Conservation (phyloP, 2,888 invertebrate species). For the Harpagoxenus sublaevis region DNA sequence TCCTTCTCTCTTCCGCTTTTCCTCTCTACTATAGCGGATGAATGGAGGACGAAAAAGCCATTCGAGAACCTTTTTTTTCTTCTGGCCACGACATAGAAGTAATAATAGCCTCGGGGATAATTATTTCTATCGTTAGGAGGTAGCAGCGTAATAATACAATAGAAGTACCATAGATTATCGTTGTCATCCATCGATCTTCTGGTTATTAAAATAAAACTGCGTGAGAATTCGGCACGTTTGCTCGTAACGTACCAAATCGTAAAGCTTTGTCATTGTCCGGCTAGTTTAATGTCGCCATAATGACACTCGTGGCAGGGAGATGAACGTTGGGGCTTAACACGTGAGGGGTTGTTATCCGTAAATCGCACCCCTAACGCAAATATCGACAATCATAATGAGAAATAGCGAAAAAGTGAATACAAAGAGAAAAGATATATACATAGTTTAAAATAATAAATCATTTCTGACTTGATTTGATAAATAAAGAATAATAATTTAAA, state of each 20-base stretch:
- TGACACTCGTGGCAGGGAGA: constrained; percentile 55
- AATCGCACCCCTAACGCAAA: constrained; percentile 73
- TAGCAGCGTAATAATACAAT: background rate
- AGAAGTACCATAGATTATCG: constrained; percentile 17
- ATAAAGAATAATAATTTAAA: background rate
- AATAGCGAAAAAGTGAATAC: constrained; percentile 62
- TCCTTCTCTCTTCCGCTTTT: background rate
- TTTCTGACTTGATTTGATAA: background rate
- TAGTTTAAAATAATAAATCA: constrained; percentile 1
- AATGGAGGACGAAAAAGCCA: constrained; percentile 4
- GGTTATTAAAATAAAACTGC: constrained; percentile 79
- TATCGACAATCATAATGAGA: constrained; percentile 53
- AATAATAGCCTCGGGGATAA: background rate
- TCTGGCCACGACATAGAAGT: background rate
- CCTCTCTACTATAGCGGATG: background rate
- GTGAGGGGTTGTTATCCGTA: constrained; percentile 71
- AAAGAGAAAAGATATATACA: background rate
- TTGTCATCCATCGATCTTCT: constrained; percentile 73
- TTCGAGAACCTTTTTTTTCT: background rate
- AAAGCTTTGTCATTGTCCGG: constrained; percentile 77
- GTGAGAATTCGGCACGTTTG: constrained; percentile 72
- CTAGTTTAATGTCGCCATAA: constrained; percentile 78
- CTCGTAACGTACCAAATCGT: constrained; percentile 66
- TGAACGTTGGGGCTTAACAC: constrained; percentile 46
- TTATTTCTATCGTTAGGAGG: background rate